These are phyloP conservation scores for Pseudorasbora parva DNA, from an alignment of 2,113 vertebrate genomes.

Conservation along the genomic window DNA sequence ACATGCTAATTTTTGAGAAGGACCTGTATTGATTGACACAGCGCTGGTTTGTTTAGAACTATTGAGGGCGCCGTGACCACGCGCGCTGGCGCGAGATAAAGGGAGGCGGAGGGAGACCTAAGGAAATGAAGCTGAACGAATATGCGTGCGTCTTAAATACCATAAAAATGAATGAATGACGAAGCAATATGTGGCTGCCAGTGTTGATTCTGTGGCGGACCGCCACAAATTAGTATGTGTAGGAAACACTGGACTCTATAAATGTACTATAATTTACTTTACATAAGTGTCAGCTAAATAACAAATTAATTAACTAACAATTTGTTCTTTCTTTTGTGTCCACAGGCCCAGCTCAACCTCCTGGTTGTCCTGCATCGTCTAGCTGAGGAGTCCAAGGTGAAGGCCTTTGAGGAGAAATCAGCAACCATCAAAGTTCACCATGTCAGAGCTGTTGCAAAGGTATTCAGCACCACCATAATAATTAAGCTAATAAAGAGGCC, in stretches of 20 bases:
- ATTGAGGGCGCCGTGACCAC: too few relatives aligned
- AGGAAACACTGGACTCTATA: not conserved
- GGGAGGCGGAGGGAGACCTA: too few relatives aligned
- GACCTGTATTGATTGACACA: too few relatives aligned
- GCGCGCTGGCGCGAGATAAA: too few relatives aligned
- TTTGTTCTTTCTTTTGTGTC: conserved; percentile 45
- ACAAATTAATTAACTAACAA: conserved; percentile 27
- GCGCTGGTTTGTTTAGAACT: too few relatives aligned
- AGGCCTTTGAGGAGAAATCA: conserved; percentile 74
- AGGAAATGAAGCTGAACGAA: too few relatives aligned
- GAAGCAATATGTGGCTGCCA: too few relatives aligned
- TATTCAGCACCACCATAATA: conserved; percentile 32
- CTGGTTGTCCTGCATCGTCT: conserved; percentile 71
- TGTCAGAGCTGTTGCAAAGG: conserved; percentile 71
- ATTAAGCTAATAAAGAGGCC: not conserved
- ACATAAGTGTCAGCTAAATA: not conserved
- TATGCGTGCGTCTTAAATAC: too few relatives aligned
- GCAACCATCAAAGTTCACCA: conserved; percentile 70
- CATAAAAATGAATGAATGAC: too few relatives aligned
- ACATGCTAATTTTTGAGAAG: too few relatives aligned
- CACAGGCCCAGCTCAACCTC: conserved; percentile 70
- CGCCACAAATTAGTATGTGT: too few relatives aligned
- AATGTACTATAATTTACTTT: not conserved
- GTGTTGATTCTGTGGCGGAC: too few relatives aligned
- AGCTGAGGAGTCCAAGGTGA: conserved; percentile 71